Base-by-base conservation (phyloP, 2,113 vertebrate species). In the Corydoras sp. region DNA sequence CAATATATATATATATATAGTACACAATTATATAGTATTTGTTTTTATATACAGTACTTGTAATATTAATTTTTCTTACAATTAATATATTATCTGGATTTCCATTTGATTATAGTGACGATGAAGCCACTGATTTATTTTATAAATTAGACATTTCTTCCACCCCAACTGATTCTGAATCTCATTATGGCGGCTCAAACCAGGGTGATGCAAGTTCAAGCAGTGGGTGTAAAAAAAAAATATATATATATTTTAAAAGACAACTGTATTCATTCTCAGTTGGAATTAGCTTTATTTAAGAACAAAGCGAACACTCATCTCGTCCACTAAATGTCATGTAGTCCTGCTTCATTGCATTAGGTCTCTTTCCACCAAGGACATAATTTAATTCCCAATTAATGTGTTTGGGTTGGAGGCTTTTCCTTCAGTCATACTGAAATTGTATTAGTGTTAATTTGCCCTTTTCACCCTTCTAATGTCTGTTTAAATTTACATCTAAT, bases 351-450 rank as follows among this genome's bases (percentile, higher is more conserved):
- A 75, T 75, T 75, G 65, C 69, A 75, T 75, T 65, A 77, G 66
- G 55, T 68, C 32, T 68, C 69, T 49, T 64, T 78, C 65, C 53
- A 64, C 69, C 48, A 60, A 75, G 65, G 62, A 58, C 48, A 56
- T 78, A 65, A 78, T 78, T 78, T 10, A 60, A 75, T 78, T 75
- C 51, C 65, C 62, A 61, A 78, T 78, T 72, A 71, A 72, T 78
- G 63, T 68, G 55, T 65, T 73, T 72, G 65, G 73, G 66, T 56
- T 69, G 29, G 73, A 69, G 61, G 32, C 50, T 73, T 75, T 75
- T 78, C 61, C 56, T 48, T 75, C 72, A 30, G 15, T 78, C 73
- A 71, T 63, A 49, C 70, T 68, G 65, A 60, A 66, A 54, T 72
- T 67, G 30, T 71, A 68, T 78, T 58, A 68, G 18, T 55, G 63